phyloP scores from a whole-genome alignment of 2,888 invertebrate species.

The Cordylochernes scorpioides region DNA sequence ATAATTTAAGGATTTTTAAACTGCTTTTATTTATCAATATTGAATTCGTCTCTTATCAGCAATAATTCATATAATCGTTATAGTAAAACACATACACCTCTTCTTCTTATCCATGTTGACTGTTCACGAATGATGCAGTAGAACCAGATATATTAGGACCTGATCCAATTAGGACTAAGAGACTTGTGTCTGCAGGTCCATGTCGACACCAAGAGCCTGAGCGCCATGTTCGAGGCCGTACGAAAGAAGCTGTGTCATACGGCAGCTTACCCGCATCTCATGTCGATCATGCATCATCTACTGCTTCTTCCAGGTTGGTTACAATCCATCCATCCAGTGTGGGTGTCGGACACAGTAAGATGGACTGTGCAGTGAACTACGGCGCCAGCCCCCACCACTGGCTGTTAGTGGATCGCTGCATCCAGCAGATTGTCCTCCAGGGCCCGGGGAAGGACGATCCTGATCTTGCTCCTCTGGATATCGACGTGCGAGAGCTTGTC shows the following conservation, averaged over 20 bases:
- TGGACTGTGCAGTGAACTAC: too few species aligned
- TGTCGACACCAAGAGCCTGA: conserved; percentile 75
- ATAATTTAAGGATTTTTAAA: too few species aligned
- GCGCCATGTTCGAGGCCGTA: conserved; percentile 67
- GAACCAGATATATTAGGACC: too few species aligned
- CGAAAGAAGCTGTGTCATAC: conserved; percentile 67
- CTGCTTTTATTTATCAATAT: too few species aligned
- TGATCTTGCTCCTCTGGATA: conserved; percentile 55
- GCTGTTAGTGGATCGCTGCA: conserved; percentile 71
- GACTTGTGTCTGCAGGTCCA: conserved; percentile 35
- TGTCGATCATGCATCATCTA: conserved; percentile 66
- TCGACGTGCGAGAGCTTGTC: conserved; percentile 70
- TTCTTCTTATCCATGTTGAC: too few species aligned
- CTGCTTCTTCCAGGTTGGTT: conserved; percentile 29
- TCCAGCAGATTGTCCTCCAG: conserved; percentile 75
- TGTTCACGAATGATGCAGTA: too few species aligned
- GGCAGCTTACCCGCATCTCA: conserved; percentile 68
- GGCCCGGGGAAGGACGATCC: conserved; percentile 43
- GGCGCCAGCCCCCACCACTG: conserved; percentile 73
- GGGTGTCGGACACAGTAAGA: too few species aligned
- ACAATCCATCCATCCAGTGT: too few species aligned
- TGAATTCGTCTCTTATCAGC: too few species aligned
- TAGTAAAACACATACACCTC: too few species aligned
- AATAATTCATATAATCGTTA: too few species aligned
- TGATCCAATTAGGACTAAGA: too few species aligned